Evolutionary conservation across 1,140 invertebrate genomes (phyloP).

Genomic region (Eumeta japonica): DNA sequence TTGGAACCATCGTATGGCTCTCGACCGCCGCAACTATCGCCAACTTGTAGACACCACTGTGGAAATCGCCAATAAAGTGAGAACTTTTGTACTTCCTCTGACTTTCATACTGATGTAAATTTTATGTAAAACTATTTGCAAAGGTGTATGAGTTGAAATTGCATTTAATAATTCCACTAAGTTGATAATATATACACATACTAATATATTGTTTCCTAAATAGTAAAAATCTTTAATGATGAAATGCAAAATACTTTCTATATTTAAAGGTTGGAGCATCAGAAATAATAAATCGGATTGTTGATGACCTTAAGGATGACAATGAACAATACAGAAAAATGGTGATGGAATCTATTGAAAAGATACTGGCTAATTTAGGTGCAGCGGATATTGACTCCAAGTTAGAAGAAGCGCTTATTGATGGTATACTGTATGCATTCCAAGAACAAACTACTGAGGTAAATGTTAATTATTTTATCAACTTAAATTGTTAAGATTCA

Average conservation of each 20-base stretch:
- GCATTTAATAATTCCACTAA: too few species aligned
- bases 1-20: slow-evolving; percentile 99
- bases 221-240: background rate
- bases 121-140: background rate
- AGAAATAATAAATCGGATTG: slow-evolving; percentile 97
- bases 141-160: too few species aligned
- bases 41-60: slow-evolving; percentile 99
- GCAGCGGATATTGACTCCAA: slow-evolving; percentile 97
- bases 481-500: too few species aligned
- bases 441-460: slow-evolving; percentile 99
- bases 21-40: slow-evolving; percentile 95
- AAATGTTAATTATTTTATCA: too few species aligned
- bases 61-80: slow-evolving; percentile 95
- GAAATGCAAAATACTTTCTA: slow-evolving; percentile 1
- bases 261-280: slow-evolving; percentile 83
- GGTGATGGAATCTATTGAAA: slow-evolving; percentile 99
- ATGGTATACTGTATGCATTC: slow-evolving; percentile 98
- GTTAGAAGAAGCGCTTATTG: slow-evolving; percentile 97
- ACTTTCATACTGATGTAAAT: background rate
- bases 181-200: too few species aligned
- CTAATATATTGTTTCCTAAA: too few species aligned
- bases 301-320: slow-evolving; percentile 99
- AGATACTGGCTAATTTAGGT: slow-evolving; percentile 96
- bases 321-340: slow-evolving; percentile 99
- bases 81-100: too few species aligned